A percentile compares a stretch with the other conserved stretches of the same genome.
Conservation (phyloP, 2,113 vertebrate species). For the Perccottus glenii region DNA sequence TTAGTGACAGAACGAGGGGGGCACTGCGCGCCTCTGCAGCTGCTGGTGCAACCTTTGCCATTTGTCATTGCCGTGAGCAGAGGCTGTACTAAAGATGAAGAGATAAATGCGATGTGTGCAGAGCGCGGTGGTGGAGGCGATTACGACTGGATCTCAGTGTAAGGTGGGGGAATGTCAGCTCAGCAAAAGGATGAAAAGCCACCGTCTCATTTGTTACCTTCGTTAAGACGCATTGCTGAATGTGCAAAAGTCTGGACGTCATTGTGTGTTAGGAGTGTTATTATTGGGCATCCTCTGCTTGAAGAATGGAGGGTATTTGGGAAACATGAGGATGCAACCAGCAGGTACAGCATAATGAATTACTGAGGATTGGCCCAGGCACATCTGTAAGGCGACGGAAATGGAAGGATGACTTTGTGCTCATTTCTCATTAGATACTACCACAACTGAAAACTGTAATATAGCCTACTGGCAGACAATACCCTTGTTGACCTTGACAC, state of each 20-base stretch:
- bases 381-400: neutral
- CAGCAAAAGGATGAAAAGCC: constrained; percentile 40
- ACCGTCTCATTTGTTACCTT: constrained; percentile 58
- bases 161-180: constrained; percentile 45
- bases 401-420: neutral
- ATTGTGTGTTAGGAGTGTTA: constrained; percentile 44
- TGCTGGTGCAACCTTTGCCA: constrained; percentile 24
- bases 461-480: too few species aligned
- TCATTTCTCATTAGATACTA: neutral
- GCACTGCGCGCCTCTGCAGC: constrained; percentile 31
- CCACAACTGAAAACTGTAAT: too few species aligned
- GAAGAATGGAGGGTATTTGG: constrained; percentile 24
- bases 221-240: constrained; percentile 47
- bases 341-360: constrained; percentile 26
- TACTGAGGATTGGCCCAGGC: neutral
- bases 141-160: constrained; percentile 18
- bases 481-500: too few species aligned
- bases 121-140: constrained; percentile 17
- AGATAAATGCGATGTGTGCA: constrained; percentile 38
- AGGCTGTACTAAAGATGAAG: constrained; percentile 50
- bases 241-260: constrained; percentile 35
- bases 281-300: constrained; percentile 33
- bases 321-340: constrained; percentile 12
- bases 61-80: constrained; percentile 44
- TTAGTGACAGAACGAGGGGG: constrained; percentile 59